Conservation (phyloP, 2,113 vertebrate species). For the Nothoprocta pentlandii region DNA sequence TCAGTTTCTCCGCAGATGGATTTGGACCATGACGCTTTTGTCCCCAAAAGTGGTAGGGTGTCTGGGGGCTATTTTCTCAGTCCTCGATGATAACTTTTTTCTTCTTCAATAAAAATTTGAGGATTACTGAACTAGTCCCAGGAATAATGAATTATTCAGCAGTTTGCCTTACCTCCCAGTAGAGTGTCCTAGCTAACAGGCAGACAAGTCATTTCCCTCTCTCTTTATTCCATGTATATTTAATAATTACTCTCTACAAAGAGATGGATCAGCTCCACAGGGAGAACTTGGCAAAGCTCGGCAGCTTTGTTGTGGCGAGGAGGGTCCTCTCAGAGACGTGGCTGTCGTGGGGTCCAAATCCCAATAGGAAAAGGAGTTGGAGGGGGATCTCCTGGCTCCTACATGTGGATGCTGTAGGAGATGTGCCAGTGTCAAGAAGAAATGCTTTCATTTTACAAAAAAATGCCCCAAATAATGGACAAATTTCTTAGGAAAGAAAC, state of each 20-base stretch:
- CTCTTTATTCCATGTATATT: slow-evolving; percentile 62
- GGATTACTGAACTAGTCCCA: neutral
- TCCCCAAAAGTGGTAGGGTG: neutral
- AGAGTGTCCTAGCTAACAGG: slow-evolving; percentile 19
- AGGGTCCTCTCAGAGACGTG: neutral
- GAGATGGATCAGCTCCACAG: slow-evolving; percentile 47
- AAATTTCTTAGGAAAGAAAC: neutral
- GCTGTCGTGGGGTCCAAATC: slow-evolving; percentile 9
- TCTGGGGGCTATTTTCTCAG: neutral
- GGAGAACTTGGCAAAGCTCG: slow-evolving; percentile 29
- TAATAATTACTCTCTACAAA: slow-evolving; percentile 64
- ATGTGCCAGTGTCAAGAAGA: no score
- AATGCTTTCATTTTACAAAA: neutral
- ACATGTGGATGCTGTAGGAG: fast-evolving
- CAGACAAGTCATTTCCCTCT: slow-evolving; percentile 48
- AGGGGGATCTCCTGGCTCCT: neutral
- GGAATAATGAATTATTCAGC: slow-evolving; percentile 40
- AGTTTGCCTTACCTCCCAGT: slow-evolving; percentile 30
- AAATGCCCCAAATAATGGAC: neutral
- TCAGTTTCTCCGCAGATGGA: neutral
- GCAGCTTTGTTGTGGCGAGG: neutral
- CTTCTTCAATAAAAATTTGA: slow-evolving; percentile 12
- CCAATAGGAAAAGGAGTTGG: neutral
- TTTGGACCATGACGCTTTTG: neutral
- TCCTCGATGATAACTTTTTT: neutral